Evolutionary conservation across 2,888 invertebrate genomes (phyloP), one percentile per base, ranked within the genome.

Genomic region (Drosophila quinaria): DNA sequence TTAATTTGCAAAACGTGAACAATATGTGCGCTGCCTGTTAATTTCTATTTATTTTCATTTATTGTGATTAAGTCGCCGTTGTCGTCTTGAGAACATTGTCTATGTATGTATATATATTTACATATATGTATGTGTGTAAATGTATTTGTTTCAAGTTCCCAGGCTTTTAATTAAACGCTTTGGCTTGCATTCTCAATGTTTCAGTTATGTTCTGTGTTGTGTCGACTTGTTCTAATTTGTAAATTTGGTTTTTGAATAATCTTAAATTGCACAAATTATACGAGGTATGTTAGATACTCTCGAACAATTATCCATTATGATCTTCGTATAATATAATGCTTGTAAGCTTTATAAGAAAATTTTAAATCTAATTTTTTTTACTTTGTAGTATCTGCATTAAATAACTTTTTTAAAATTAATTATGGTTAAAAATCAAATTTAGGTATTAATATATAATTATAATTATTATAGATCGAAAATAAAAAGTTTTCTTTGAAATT

Each of bases 21-120:
- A 64, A 70, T 71, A 78, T 72, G 69, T 73, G 70, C 51, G 69
- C 42, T 50, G 67, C 51, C 51, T 72, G 82, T 76, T 84, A 87
- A 84, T 84, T 84, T 80, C 80, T 85, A 81, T 84, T 87, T 78
- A 78, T 80, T 74, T 72, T 63, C 68, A 82, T 87, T 82, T 70
- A 82, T 78, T 80, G 78, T 68, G 75, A 85, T 84, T 72, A 72
- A 81, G 81, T 58, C 71, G 37, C 50, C 25, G 37, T 70, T 44
- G 17, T 35, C 47, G 39, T 33, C 35, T 71, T 6, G 44, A 44
- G 10, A 44, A 44, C 10, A 44, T 41, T 49, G 35, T 3, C 37
- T 33, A 13, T 33, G 17, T 19, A 19, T n/a, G 35, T 41, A 19
- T 19, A 22, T 19, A 33, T 11, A 11, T 22, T 22, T 17, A 41